A percentile compares a stretch with the other conserved stretches of the same genome.
Conservation (phyloP, 2,113 vertebrate species). For the Hyla sarda region DNA sequence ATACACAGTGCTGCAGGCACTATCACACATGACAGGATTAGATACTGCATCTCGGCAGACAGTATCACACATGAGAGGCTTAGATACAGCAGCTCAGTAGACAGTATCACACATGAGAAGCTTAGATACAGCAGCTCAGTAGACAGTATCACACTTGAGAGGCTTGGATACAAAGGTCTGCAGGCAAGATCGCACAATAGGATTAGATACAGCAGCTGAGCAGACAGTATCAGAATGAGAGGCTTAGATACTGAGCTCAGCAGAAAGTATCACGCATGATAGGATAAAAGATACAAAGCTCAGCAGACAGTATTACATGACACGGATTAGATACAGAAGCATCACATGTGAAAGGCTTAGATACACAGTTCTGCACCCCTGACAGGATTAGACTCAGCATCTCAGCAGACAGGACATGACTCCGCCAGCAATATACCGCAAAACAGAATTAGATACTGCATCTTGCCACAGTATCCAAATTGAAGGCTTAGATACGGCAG, state of each 20-base stretch:
- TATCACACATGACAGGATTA: background rate
- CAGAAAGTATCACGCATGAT: background rate
- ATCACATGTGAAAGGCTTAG: background rate
- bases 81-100: background rate
- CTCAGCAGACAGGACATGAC: too few species aligned
- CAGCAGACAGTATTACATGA: background rate
- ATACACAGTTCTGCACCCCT: background rate
- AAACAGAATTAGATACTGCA: too few species aligned
- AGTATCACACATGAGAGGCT: background rate
- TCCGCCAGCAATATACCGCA: too few species aligned
- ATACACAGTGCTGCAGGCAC: too few species aligned
- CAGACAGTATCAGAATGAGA: too few species aligned
- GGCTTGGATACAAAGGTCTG: background rate
- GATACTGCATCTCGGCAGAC: background rate
- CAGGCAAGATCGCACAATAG: too few species aligned
- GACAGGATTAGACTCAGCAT: too few species aligned
- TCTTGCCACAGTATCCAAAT: background rate
- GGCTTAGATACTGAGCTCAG: background rate
- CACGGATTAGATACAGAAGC: background rate
- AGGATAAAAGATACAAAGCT: background rate
- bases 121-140: background rate
- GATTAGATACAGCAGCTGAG: too few species aligned
- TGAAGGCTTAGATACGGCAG: background rate
- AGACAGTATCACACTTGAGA: background rate
- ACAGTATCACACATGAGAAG: background rate